Conservation (phyloP, 2,113 vertebrate genomes). For the Willisornis vidua region DNA sequence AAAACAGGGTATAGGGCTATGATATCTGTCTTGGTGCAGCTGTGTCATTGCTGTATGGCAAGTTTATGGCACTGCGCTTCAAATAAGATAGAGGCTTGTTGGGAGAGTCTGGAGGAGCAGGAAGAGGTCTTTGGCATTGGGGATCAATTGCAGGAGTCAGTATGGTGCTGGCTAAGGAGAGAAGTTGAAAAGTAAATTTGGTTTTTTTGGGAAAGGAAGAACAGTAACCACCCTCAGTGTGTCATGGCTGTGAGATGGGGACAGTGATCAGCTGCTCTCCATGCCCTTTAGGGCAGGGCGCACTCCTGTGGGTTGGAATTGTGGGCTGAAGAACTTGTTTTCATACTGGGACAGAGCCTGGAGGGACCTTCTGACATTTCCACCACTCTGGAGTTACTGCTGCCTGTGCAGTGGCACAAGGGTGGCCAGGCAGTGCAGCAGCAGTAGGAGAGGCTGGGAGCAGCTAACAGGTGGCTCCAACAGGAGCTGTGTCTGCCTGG, state of each 20-base stretch:
- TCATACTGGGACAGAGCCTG: not conserved
- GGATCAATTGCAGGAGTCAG: not conserved
- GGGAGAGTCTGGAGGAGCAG: not conserved
- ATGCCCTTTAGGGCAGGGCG: not conserved
- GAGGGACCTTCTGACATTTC: not conserved
- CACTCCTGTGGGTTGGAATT: not conserved
- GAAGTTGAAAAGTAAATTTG: not conserved
- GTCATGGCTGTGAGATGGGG: not conserved
- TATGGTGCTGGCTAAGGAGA: not conserved
- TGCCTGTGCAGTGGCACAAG: fast-evolving
- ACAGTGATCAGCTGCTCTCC: not conserved
- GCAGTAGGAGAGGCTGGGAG: not conserved
- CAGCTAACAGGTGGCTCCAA: not conserved
- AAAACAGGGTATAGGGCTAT: fast-evolving
- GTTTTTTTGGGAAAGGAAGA: not conserved
- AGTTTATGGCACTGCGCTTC: not conserved
- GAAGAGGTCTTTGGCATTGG: not conserved
- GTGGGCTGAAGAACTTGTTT: not conserved
- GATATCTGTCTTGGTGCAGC: not conserved
- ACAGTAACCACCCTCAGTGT: not conserved
- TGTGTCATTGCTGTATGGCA: fast-evolving
- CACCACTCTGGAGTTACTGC: not conserved
- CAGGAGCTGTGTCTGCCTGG: not conserved
- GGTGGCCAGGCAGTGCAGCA: not conserved
- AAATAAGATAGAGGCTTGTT: not conserved